Evolutionary conservation across 2,113 vertebrate genomes (phyloP).

Genomic region (Ardeotis arabs): DNA sequence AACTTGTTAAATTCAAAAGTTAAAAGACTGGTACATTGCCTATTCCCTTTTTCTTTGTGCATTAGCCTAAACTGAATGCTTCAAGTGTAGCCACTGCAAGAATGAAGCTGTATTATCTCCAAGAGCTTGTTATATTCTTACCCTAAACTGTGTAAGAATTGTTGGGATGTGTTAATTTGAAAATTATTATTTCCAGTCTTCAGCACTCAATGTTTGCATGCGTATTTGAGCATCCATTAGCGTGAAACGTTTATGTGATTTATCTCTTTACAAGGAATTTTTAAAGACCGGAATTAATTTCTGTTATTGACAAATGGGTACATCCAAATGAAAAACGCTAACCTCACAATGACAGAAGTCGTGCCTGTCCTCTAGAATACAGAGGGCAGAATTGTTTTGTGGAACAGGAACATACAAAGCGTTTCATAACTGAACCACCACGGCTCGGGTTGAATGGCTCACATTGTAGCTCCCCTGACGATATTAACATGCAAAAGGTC

Average conservation of each 20-base stretch:
- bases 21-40: not conserved
- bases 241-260: not conserved
- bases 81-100: not conserved
- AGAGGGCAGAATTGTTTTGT: not conserved
- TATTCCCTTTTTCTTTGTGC: not conserved
- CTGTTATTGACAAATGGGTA: not conserved
- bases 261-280: not conserved
- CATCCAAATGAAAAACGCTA: not conserved
- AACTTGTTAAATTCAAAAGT: not conserved
- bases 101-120: not conserved
- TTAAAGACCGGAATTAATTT: not conserved
- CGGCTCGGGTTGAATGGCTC: not conserved
- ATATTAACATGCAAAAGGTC: constrained; percentile 3
- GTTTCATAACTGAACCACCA: not conserved
- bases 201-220: not conserved
- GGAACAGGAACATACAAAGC: not conserved
- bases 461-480: not conserved
- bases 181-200: not conserved
- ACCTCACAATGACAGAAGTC: not conserved
- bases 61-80: not conserved
- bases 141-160: not conserved
- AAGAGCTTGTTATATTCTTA: not conserved
- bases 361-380: not conserved
- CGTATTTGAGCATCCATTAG: not conserved
- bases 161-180: not conserved